Percentiles rank a stretch among this genome's conserved stretches.
Conservation (phyloP, 2,888 invertebrate species). For the Drosophila recens region DNA sequence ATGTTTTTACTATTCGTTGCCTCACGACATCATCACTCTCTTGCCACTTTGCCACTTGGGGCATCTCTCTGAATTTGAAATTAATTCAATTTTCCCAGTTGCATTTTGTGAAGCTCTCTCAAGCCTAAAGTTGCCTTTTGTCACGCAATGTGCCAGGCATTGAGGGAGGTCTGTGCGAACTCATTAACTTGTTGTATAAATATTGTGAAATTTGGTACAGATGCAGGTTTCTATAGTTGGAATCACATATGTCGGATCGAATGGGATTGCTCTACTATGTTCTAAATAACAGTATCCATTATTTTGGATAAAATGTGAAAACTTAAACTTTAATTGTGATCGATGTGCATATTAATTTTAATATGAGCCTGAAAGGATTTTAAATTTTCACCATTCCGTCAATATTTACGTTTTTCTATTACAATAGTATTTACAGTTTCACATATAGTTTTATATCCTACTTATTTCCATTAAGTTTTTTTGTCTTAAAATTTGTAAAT, state of each 20-base stretch:
- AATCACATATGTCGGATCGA: neutral
- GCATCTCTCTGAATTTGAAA: constrained; percentile 12
- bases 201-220: neutral
- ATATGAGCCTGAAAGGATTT: neutral
- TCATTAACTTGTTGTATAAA: neutral
- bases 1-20: constrained; percentile 25
- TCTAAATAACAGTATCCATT: neutral
- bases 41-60: constrained; percentile 10
- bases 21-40: constrained; percentile 18
- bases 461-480: neutral
- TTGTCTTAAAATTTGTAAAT: constrained; percentile 3
- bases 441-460: constrained; percentile 25
- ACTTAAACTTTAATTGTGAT: too few species aligned
- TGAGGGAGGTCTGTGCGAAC: constrained; percentile 3
- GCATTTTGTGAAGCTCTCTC: constrained; percentile 4
- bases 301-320: too few species aligned
- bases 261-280: neutral
- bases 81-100: constrained; percentile 2
- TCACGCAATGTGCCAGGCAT: constrained; percentile 1
- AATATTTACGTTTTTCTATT: neutral
- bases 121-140: neutral
- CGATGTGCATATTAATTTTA: too few species aligned
- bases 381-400: neutral
- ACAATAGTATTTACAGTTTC: neutral
- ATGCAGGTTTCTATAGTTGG: neutral